Evolutionary conservation across 1,140 invertebrate species (phyloP).

Genomic region (Capitella teleta): DNA sequence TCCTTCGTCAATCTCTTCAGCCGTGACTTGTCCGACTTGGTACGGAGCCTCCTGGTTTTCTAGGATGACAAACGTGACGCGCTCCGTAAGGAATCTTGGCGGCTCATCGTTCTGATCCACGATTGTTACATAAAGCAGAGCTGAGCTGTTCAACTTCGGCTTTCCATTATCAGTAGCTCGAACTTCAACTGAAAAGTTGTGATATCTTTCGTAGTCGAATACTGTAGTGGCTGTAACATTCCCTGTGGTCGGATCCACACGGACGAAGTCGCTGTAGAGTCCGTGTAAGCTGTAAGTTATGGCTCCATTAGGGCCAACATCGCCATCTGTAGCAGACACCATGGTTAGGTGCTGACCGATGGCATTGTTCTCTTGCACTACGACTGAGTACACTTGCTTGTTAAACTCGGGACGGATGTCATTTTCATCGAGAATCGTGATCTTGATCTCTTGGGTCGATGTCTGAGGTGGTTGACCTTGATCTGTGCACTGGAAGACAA

Average conservation of each 20-base stretch:
- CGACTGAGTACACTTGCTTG: conserved; percentile 63
- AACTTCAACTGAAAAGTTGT: conserved; percentile 5
- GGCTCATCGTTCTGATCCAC: conserved; percentile 10
- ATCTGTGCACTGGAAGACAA: conserved; percentile 11
- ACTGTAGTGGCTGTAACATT: neutral
- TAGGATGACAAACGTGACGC: conserved; percentile 3
- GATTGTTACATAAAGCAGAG: conserved; percentile 60
- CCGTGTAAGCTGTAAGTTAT: conserved; percentile 59
- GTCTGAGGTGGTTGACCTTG: conserved; percentile 29
- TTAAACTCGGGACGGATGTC: conserved; percentile 79
- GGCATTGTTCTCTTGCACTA: conserved; percentile 26
- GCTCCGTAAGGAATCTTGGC: conserved; percentile 2
- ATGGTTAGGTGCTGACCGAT: conserved; percentile 59
- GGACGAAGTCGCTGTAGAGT: neutral
- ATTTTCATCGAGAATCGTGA: conserved; percentile 72
- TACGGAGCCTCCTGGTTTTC: conserved; percentile 8
- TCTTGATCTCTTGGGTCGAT: conserved; percentile 57
- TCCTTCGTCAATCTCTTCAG: conserved; percentile 4
- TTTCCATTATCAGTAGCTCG: conserved; percentile 64
- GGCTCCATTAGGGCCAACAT: conserved; percentile 77
- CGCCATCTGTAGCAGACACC: conserved; percentile 71
- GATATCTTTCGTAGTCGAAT: conserved; percentile 8
- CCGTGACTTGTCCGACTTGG: conserved; percentile 7
- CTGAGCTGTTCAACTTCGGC: conserved; percentile 66
- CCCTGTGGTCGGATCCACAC: neutral